Evolutionary conservation across 1,140 invertebrate species (phyloP), one percentile per base, ranked within the genome.

Genomic region (Eriosoma lanigerum): DNA sequence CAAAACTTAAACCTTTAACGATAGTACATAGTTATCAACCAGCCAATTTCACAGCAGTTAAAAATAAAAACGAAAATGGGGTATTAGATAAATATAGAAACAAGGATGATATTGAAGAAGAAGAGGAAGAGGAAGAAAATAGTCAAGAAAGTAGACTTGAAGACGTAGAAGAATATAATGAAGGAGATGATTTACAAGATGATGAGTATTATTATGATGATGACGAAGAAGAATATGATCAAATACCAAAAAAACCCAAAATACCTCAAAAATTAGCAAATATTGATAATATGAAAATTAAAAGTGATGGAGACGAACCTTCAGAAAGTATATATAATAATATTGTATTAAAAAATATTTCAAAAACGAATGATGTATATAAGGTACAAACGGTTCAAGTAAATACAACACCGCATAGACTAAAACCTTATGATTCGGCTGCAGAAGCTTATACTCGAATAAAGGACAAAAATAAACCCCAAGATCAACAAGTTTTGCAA

Each of bases 121-220:
- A 82, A 4, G 76, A 50, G 5, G 38, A 56, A 48, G 56, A 64
- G 24, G 72, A 54, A 17, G 75, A 68, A 32, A 50, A 75, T 76
- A 76, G 60, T 60, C 32, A 81, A 80, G 76, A 82, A 29, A 56
- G 52, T 60, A 62, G 19, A 56, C 70, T 38, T 29, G 80, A 68
- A 15, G 56, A 50, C 21, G 19, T 52, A 17, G 70, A 76, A 56
- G 68, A 81, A 32, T 70, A 70, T 58, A 60, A n/a, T 32, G 75
- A 66, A 68, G 58, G 60, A 24, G 81, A 68, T 29, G 54, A 58
- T 1, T 17, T 81, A 38, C 64, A 60, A 24, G 68, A 82, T 38
- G 62, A 82, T 80, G 81, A 80, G 24, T 81, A 82, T 44, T 81
- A 82, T 24, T 81, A 82, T 72, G 82, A 80, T 10, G 81, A 81